Percentiles rank a stretch among this genome's conserved stretches.
These are phyloP conservation scores for Psittacula echo DNA, from an alignment of 2,797 vertebrate genomes.

Conservation along the genomic window DNA sequence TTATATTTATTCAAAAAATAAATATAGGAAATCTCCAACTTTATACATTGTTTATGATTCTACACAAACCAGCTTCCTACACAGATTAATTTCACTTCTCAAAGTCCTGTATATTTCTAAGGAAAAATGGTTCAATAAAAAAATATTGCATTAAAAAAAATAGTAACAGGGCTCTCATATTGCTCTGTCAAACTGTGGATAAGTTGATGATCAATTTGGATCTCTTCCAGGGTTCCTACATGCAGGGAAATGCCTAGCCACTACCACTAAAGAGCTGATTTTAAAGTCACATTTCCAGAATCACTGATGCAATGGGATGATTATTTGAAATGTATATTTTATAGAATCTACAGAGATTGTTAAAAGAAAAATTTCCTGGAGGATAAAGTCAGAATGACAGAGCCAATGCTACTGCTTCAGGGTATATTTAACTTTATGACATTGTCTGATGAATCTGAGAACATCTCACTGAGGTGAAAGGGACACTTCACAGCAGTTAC, in stretches of 20 bases:
- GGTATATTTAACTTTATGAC: background rate
- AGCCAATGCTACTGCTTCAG: background rate
- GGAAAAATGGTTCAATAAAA: background rate
- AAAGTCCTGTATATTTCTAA: background rate
- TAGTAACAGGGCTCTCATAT: background rate
- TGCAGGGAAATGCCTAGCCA: background rate
- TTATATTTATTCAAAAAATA: background rate
- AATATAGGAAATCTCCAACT: background rate
- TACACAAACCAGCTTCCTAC: background rate
- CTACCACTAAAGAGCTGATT: background rate
- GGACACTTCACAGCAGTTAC: background rate
- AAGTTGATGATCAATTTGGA: background rate
- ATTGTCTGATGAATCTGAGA: background rate
- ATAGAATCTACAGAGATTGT: background rate
- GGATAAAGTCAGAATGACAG: background rate
- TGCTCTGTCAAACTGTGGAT: background rate
- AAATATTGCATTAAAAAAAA: background rate
- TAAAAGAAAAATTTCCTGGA: background rate
- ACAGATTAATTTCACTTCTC: background rate
- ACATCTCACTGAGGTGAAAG: background rate
- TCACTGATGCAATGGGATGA: background rate
- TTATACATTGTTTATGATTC: background rate
- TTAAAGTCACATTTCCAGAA: background rate
- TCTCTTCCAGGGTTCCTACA: background rate
- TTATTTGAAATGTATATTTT: background rate